Evolutionary conservation across 1,140 invertebrate genomes (phyloP).

Genomic region (Lerema accius): DNA sequence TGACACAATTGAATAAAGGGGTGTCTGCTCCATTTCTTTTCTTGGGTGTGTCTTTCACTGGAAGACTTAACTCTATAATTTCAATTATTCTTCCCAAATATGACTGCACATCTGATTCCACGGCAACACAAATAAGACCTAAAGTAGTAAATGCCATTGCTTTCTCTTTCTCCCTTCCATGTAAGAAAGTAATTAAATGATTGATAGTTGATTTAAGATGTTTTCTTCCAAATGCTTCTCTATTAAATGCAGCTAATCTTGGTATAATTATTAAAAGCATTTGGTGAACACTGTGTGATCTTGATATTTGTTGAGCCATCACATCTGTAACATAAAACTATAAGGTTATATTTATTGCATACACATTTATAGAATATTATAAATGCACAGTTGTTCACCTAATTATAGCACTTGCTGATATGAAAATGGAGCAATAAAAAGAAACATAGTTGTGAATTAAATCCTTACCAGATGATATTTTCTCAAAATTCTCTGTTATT

Average conservation of each 20-base stretch:
- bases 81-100: slow-evolving; percentile 94
- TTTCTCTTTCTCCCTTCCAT: slow-evolving; percentile 92
- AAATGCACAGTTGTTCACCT: no score
- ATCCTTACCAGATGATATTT: slow-evolving; percentile 88
- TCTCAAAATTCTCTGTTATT: slow-evolving; percentile 92
- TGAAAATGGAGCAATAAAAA: no score
- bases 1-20: slow-evolving; percentile 96
- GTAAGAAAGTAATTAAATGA: slow-evolving; percentile 90
- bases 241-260: slow-evolving; percentile 96
- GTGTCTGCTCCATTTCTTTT: slow-evolving; percentile 91
- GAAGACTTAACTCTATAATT: slow-evolving; percentile 90
- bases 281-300: slow-evolving; percentile 93
- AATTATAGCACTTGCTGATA: no score
- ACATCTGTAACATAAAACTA: slow-evolving; percentile 85
- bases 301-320: slow-evolving; percentile 89
- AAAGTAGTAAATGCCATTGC: slow-evolving; percentile 94
- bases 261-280: slow-evolving; percentile 94
- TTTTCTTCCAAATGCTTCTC: slow-evolving; percentile 89
- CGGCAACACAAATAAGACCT: slow-evolving; percentile 94
- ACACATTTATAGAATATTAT: no score
- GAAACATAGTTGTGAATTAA: no score
- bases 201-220: slow-evolving; percentile 91
- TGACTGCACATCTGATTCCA: slow-evolving; percentile 90
- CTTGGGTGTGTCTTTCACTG: slow-evolving; percentile 90
- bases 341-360: no score